Base-by-base conservation (phyloP, 2,113 vertebrate genomes). In the Melanerpes formicivorus region DNA sequence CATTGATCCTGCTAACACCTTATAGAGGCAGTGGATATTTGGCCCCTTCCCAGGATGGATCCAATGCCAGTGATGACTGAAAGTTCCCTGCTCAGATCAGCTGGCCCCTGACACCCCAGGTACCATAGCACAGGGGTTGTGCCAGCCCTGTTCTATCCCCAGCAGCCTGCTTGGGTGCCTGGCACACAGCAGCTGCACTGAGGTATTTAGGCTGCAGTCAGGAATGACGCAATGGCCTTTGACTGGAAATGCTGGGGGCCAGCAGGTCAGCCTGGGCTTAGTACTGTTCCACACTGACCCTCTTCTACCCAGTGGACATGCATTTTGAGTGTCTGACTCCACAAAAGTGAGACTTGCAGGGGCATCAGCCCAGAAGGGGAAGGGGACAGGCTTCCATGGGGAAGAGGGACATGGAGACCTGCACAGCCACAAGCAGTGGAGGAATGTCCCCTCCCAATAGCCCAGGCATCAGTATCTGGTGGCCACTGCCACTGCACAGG, bases 331-430 rank as follows among this genome's bases (percentile, higher is more conserved):
- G 1, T 16, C 37, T 16, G 4, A 40, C 25, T 73, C 25, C 3
- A 26, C 0, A 1, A 16, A 88, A 42, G 19, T 23, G 16, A 84
- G 75, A 63, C 13, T 22, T 63, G 16, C 23, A 63, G 62, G 18
- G 13, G n/a, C 1, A 1, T 30, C 7, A 2, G 18, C 18, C 44
- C 3, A 3, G 19, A n/a, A 48, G 7, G 8, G 8, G 29, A 56
- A 67, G 60, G 48, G 67, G 46, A 63, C 16, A 80, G 14, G 59
- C 11, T 70, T 65, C 42, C 27, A 21, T 3, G 9, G 18, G 30
- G 13, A 9, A 37, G 26, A 76, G 14, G 10, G 21, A 66, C 21
- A 21, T 3, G 9, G 42, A 18, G n/a, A 71, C 10, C 32, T 54
- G 62, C 32, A 63, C 32, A 79, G 67, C 54, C 54, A 60, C 37